A percentile compares a stretch with the other conserved stretches of the same genome.
Conservation (phyloP, 2,113 vertebrate genomes). For the Laticauda colubrina region DNA sequence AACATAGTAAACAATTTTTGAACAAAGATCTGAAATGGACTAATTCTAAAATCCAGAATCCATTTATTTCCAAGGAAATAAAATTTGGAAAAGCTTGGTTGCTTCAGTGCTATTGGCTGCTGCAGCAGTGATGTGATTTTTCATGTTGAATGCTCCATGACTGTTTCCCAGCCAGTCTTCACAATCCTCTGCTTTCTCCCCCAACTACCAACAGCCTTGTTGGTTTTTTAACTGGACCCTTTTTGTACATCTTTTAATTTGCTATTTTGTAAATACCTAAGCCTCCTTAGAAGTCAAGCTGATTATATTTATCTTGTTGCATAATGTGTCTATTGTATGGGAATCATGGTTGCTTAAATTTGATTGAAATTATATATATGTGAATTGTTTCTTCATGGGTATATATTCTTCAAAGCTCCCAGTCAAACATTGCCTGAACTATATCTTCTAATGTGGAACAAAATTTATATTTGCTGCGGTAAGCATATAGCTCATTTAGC, state of each 20-base stretch:
- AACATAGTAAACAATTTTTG: background rate
- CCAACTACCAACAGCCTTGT: background rate
- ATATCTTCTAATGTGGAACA: background rate
- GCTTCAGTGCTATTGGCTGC: background rate
- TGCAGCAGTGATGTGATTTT: background rate
- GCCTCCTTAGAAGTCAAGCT: background rate
- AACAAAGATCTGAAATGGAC: background rate
- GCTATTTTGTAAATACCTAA: background rate
- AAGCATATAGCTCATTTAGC: background rate
- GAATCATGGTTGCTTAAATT: background rate
- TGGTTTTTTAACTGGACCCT: background rate
- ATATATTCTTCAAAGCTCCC: background rate
- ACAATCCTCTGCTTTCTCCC: background rate
- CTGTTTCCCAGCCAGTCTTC: background rate
- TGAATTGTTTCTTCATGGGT: background rate
- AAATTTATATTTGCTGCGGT: background rate
- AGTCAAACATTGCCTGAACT: background rate
- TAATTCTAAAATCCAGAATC: background rate
- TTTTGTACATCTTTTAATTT: background rate
- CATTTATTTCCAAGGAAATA: background rate
- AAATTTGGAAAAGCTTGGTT: background rate
- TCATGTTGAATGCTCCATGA: background rate
- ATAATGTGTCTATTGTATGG: background rate
- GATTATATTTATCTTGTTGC: background rate
- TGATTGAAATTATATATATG: background rate